Conservation (phyloP, 2,888 invertebrate genomes). For the Tipula lateralis region DNA sequence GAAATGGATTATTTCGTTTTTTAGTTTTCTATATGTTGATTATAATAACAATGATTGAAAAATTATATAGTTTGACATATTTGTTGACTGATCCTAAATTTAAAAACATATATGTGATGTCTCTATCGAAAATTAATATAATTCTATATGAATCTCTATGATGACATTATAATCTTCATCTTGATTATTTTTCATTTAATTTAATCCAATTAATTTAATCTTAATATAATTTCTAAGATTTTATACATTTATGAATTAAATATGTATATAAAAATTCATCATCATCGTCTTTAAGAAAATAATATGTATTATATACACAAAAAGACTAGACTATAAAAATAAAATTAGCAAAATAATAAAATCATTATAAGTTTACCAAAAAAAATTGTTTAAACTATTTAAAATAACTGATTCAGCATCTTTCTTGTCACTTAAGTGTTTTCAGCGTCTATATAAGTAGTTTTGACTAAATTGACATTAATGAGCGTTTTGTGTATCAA, state of each 20-base stretch:
- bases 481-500: slow-evolving; percentile 1
- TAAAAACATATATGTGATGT: slow-evolving; percentile 26
- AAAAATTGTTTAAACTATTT: neutral
- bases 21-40: neutral
- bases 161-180: slow-evolving; percentile 24
- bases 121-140: neutral
- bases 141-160: neutral
- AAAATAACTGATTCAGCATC: slow-evolving; percentile 27
- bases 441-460: neutral
- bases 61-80: slow-evolving; percentile 28
- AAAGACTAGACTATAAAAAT: slow-evolving; percentile 15
- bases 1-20: neutral
- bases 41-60: slow-evolving; percentile 24
- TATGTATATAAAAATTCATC: neutral
- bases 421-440: neutral
- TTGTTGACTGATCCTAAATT: slow-evolving; percentile 19
- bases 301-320: neutral
- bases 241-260: neutral
- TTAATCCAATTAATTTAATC: slow-evolving; percentile 24
- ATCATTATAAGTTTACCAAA: neutral
- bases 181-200: neutral
- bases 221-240: neutral
- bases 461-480: neutral
- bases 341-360: slow-evolving; percentile 19
- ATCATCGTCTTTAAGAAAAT: slow-evolving; percentile 19